phyloP scores from a whole-genome alignment of 1,140 invertebrate genomes.

The Anthonomus grandis region DNA sequence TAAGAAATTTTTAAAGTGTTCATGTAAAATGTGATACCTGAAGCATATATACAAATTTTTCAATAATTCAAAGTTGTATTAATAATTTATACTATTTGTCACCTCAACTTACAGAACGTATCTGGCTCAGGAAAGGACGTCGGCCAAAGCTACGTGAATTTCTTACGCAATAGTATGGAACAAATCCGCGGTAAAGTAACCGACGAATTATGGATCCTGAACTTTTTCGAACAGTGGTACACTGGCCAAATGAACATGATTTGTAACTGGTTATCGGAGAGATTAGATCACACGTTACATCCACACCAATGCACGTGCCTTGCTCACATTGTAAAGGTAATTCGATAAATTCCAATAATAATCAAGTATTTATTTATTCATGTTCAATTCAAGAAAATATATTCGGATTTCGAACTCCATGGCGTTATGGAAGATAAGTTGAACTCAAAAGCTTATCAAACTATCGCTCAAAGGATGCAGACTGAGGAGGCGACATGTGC shows the following conservation, averaged over 20 bases:
- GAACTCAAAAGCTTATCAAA: conserved; percentile 96
- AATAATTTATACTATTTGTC: neutral
- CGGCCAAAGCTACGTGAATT: conserved; percentile 96
- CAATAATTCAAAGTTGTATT: neutral
- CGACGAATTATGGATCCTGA: conserved; percentile 97
- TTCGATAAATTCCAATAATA: conserved; percentile 1
- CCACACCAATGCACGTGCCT: conserved; percentile 96
- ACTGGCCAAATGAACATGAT: conserved; percentile 90
- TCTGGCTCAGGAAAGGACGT: conserved; percentile 91
- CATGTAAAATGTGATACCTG: neutral
- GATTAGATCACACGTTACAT: conserved; percentile 91
- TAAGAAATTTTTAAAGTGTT: no score
- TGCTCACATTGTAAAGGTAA: conserved; percentile 92
- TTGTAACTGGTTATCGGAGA: conserved; percentile 91
- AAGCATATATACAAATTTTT: neutral
- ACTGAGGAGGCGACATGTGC: conserved; percentile 95
- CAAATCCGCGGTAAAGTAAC: conserved; percentile 94
- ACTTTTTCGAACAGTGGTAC: conserved; percentile 98
- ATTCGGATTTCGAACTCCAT: conserved; percentile 98
- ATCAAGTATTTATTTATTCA: neutral
- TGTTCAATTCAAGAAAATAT: conserved; percentile 83
- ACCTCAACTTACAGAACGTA: conserved; percentile 62
- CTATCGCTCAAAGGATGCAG: conserved; percentile 88
- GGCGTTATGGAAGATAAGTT: conserved; percentile 97
- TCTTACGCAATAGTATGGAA: conserved; percentile 95